Base-by-base conservation (phyloP, 2,888 invertebrate species). In the Fabriciana adippe region DNA sequence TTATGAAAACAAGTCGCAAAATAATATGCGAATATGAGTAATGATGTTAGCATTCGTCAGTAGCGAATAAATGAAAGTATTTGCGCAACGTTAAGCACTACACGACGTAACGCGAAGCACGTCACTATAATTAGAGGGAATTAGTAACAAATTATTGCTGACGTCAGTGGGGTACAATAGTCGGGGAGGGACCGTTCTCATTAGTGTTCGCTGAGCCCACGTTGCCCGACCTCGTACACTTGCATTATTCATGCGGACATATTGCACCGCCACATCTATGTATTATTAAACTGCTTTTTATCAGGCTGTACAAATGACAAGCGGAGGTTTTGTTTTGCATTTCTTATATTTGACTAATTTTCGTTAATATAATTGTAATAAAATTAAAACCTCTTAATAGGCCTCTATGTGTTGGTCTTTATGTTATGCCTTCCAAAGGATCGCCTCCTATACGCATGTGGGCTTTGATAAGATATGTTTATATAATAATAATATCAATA, bases 201-300 rank as follows among this genome's bases (percentile, higher is more conserved):
- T 92, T 90, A 90, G 89, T 86, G 87, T 83, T 81, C 81, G 82
- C 75, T 80, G 82, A 83, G 83, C 81, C 83, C 81, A 79, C 82
- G 81, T 77, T 80, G 83, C 82, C 35, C 79, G 80, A 80, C 84
- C 67, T 83, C 83, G 84, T 80, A 80, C 81, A 79, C 84, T 79
- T 91, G 90, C 90, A 92, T 92, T 90, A 92, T 91, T 91, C 90
- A 91, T 91, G 88, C 83, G 85, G 84, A 88, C 89, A 88, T 90
- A 90, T 90, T 92, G 89, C 89, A 86, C 79, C 80, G 79, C 81
- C 83, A 80, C 81, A 80, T 72, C 73, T 70, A 73, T 73, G 73
- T 74, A 56, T 69, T 73, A 74, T 73, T 70, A 69, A 72, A 70
- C 69, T 72, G 67, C 50, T 66, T 72, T 72, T 70, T 68, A 70